These are phyloP conservation scores for Bathynomus jamesi DNA, from an alignment of 1,140 invertebrate genomes.

Conservation along the genomic window DNA sequence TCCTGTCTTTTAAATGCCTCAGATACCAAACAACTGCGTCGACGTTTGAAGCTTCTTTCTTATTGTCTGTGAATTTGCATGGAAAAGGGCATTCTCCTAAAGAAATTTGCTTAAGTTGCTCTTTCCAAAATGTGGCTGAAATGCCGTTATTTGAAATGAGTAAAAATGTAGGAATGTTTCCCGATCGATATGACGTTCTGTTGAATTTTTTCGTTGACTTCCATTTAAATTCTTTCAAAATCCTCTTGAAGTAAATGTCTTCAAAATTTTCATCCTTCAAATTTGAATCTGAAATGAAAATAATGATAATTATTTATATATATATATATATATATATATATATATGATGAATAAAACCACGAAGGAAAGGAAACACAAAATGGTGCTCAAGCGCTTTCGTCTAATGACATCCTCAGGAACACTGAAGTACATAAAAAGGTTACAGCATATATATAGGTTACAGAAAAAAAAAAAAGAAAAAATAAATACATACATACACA, in stretches of 20 bases:
- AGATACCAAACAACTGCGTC: background rate
- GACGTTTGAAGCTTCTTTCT: background rate
- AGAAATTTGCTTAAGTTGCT: background rate
- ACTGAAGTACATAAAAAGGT: background rate
- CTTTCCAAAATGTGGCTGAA: background rate
- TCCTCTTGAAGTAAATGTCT: background rate
- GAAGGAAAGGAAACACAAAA: too few species aligned
- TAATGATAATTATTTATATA: background rate
- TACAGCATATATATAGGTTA: background rate
- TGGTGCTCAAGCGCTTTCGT: too few species aligned
- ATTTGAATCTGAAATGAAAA: too few species aligned
- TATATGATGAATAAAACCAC: too few species aligned
- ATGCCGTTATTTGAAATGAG: background rate
- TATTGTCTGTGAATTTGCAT: background rate
- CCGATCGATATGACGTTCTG: background rate
- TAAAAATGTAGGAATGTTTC: background rate
- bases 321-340: slow-evolving; percentile 3
- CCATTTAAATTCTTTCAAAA: background rate
- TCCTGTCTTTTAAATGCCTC: background rate
- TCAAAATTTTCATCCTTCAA: background rate
- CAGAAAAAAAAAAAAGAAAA: background rate
- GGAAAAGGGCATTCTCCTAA: background rate
- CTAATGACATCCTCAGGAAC: too few species aligned
- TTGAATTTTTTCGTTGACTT: background rate
- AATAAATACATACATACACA: background rate